These are phyloP conservation scores for Osmerus eperlanus DNA, from an alignment of 2,113 vertebrate species.

Conservation along the genomic window DNA sequence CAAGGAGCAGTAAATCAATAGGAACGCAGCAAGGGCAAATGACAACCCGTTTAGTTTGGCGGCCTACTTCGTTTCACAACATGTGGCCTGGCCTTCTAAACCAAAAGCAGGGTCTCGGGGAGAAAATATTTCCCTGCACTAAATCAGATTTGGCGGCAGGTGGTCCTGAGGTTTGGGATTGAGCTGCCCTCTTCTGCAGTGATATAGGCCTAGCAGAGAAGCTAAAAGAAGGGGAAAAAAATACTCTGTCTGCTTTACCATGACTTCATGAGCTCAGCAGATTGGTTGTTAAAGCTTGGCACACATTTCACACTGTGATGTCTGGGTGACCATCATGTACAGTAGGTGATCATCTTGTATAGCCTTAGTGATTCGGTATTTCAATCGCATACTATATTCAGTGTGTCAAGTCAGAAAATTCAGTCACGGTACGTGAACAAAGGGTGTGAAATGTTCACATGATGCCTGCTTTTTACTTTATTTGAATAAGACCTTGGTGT, in stretches of 20 bases:
- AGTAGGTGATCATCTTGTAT: no score
- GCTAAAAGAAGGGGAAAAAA: constrained; percentile 47
- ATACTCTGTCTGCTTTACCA: constrained; percentile 47
- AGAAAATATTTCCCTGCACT: constrained; percentile 70
- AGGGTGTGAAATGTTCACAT: no score
- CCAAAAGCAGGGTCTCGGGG: constrained; percentile 59
- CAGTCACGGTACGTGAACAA: no score
- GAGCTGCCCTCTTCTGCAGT: constrained; percentile 50
- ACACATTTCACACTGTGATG: constrained; percentile 26
- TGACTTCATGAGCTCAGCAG: constrained; percentile 48
- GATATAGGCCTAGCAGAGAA: constrained; percentile 44
- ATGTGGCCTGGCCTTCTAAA: constrained; percentile 70
- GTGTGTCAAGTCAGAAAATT: no score
- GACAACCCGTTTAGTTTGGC: constrained; percentile 76
- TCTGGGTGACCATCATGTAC: not conserved
- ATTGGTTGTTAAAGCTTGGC: constrained; percentile 38
- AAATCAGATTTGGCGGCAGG: constrained; percentile 75
- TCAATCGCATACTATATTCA: no score
- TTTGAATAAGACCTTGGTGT: not conserved
- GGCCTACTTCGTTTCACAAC: constrained; percentile 74
- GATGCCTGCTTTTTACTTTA: not conserved
- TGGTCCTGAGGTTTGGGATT: constrained; percentile 62
- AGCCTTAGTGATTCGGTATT: no score
- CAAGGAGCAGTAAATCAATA: constrained; percentile 76
- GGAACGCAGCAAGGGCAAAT: constrained; percentile 70